These are phyloP conservation scores for Microcebus ravelobensis DNA, from an alignment of 2,113 vertebrate species.

Conservation along the genomic window DNA sequence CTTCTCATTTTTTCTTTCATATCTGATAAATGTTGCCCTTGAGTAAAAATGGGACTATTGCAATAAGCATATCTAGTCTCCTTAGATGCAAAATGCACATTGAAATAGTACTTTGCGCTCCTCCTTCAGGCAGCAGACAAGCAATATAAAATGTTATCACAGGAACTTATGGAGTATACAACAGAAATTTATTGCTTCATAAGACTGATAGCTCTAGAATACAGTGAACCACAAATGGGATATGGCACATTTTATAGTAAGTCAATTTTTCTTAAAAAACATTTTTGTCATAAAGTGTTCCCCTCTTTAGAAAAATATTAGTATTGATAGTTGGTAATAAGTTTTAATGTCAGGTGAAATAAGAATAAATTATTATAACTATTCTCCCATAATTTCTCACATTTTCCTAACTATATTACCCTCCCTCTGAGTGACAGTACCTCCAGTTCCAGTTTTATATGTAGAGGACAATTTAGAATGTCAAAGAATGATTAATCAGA, in stretches of 20 bases:
- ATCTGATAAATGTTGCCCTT: constrained; percentile 28
- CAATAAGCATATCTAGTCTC: constrained; percentile 31
- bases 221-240: constrained; percentile 50
- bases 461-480: not conserved
- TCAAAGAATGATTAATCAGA: not conserved
- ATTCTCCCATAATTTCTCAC: not conserved
- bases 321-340: not conserved
- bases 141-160: constrained; percentile 67
- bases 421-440: not conserved
- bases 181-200: constrained; percentile 65
- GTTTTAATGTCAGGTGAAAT: constrained; percentile 8
- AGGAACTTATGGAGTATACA: constrained; percentile 53
- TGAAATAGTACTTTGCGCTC: constrained; percentile 47
- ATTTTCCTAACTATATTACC: not conserved
- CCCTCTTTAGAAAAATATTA: constrained; percentile 40
- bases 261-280: constrained; percentile 53
- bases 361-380: constrained; percentile 45
- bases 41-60: constrained; percentile 24
- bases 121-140: constrained; percentile 62
- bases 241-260: constrained; percentile 45
- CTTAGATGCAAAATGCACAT: constrained; percentile 58
- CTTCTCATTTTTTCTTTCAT: constrained; percentile 53
- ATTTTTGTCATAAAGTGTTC: constrained; percentile 26
- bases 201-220: constrained; percentile 51
- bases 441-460: not conserved